phyloP scores from a whole-genome alignment of 2,888 invertebrate genomes.

The Hydrotaea cyrtoneurina region DNA sequence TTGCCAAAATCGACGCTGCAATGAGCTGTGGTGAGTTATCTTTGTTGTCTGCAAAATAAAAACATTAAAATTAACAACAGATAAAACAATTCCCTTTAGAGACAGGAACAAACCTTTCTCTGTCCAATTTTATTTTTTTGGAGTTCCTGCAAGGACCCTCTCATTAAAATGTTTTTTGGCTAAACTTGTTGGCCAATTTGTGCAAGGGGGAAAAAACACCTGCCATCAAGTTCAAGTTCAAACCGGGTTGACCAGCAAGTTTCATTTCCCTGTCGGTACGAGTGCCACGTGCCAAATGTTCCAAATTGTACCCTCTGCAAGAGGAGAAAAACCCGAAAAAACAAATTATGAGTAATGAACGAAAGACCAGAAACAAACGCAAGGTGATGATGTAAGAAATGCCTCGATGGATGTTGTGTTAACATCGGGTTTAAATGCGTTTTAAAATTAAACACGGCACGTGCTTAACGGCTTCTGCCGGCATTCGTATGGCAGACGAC shows the following conservation, averaged over 20 bases:
- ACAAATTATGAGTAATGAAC: background rate
- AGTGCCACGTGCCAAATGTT: background rate
- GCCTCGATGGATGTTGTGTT: constrained; percentile 40
- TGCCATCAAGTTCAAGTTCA: background rate
- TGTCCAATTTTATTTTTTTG: no score
- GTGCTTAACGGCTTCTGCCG: constrained; percentile 53
- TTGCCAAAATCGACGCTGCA: no score
- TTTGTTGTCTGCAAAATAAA: no score
- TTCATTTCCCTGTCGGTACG: background rate
- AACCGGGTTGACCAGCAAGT: background rate
- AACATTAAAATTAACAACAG: no score
- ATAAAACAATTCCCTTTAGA: no score
- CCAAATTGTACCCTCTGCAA: background rate
- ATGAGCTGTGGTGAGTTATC: no score
- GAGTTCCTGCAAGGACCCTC: no score
- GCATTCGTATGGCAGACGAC: background rate
- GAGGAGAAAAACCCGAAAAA: background rate
- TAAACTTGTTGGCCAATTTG: background rate
- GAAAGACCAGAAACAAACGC: background rate
- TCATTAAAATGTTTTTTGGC: no score
- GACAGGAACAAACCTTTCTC: no score
- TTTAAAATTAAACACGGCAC: constrained; percentile 52
- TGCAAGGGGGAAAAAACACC: background rate
- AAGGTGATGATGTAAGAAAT: constrained; percentile 16
- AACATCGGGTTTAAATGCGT: constrained; percentile 35